Percentiles rank a stretch among this genome's conserved stretches.
These are phyloP conservation scores for Python bivittatus DNA, from an alignment of 2,113 vertebrate genomes.

Conservation along the genomic window DNA sequence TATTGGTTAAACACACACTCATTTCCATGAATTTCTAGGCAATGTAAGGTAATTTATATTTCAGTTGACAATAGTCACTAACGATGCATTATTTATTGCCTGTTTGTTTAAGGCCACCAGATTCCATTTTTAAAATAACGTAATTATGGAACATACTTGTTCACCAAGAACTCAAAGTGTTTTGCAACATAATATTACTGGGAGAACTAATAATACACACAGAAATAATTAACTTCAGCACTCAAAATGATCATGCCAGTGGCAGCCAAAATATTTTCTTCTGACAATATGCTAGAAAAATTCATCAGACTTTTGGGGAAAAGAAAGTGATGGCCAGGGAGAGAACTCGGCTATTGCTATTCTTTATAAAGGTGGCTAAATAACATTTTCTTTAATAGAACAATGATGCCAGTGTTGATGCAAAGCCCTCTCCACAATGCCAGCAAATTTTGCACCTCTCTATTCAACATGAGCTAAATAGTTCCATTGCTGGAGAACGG, in stretches of 20 bases:
- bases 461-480: not conserved
- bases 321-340: not conserved
- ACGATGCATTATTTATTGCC: not conserved
- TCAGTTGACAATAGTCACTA: not conserved
- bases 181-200: not conserved
- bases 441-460: not conserved
- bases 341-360: not conserved
- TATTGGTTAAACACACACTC: not conserved
- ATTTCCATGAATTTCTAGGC: not conserved
- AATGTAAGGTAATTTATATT: not conserved
- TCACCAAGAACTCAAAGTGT: not conserved
- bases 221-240: not conserved
- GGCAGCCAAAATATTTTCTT: not conserved
- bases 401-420: not conserved
- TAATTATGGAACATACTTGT: not conserved
- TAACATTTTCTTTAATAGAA: not conserved
- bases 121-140: not conserved
- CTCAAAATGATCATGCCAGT: not conserved
- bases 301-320: not conserved
- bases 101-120: not conserved
- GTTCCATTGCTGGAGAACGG: not conserved
- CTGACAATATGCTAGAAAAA: not conserved
- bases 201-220: not conserved
- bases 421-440: not conserved
- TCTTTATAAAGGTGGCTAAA: not conserved